These are phyloP conservation scores for Cetoscarus ocellatus DNA, from an alignment of 2,797 vertebrate species.

Conservation along the genomic window DNA sequence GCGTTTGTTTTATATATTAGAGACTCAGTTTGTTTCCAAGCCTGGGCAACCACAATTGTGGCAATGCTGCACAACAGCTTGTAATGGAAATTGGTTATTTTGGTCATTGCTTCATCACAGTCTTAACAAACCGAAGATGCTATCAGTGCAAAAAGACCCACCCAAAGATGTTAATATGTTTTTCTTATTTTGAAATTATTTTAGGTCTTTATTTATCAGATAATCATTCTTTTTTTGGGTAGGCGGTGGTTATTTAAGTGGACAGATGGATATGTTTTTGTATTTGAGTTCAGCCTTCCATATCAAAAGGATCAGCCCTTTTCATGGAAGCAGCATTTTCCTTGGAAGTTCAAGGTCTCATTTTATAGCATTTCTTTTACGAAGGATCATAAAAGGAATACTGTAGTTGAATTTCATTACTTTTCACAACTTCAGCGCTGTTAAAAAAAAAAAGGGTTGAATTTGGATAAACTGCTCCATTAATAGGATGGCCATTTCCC, in stretches of 20 bases:
- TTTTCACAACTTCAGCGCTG: constrained; percentile 25
- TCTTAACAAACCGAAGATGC: no score
- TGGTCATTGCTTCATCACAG: no score
- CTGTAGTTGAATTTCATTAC: constrained; percentile 32
- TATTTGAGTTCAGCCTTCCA: not conserved
- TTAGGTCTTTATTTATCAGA: no score
- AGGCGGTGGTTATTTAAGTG: not conserved
- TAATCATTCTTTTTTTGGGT: not conserved
- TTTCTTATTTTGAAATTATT: no score
- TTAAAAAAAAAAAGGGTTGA: constrained; percentile 29
- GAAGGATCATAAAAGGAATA: constrained; percentile 37
- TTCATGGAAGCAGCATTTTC: constrained; percentile 8
- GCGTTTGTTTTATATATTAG: no score
- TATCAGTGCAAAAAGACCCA: no score
- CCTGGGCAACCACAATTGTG: no score
- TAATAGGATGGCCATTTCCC: constrained; percentile 40
- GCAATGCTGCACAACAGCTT: no score
- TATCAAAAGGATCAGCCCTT: not conserved
- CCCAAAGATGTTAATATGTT: no score
- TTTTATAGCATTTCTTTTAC: constrained; percentile 34
- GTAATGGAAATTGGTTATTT: no score
- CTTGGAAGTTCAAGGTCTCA: constrained; percentile 4
- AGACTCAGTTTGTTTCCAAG: no score
- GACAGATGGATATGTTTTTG: not conserved
- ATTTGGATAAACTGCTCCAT: constrained; percentile 40